These are phyloP conservation scores for Toxostoma redivivum DNA, from an alignment of 2,113 vertebrate genomes.

Conservation along the genomic window DNA sequence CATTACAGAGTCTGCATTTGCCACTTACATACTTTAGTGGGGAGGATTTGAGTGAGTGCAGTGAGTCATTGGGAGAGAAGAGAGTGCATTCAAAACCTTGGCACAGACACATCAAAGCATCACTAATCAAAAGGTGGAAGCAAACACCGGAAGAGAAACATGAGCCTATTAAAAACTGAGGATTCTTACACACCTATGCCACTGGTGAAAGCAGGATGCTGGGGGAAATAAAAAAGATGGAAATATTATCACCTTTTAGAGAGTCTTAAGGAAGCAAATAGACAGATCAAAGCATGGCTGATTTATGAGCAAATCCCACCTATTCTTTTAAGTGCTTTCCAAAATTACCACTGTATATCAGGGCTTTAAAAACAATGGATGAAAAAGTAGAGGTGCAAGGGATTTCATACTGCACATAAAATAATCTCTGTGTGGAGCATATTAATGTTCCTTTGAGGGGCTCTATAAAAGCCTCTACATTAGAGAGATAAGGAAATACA, in stretches of 20 bases:
- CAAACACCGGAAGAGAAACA: not conserved
- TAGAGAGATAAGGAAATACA: not conserved
- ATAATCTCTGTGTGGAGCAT: not conserved
- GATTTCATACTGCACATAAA: conserved; percentile 25
- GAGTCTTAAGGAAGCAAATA: not conserved
- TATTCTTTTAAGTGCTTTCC: not conserved
- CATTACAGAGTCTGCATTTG: not conserved
- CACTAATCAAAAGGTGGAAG: not conserved
- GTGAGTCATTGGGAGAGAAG: not conserved
- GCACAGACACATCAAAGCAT: not conserved
- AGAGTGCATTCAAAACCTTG: not conserved
- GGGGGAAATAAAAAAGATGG: not conserved
- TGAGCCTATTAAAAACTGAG: not conserved
- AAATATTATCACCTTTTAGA: not conserved
- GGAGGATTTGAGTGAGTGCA: not conserved
- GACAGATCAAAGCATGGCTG: conserved; percentile 12
- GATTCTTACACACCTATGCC: not conserved
- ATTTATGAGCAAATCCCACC: conserved; percentile 7
- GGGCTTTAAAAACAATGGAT: conserved; percentile 18
- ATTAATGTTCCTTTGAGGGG: conserved; percentile 26
- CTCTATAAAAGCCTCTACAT: not conserved
- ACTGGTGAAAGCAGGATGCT: not conserved
- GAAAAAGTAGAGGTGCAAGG: not conserved
- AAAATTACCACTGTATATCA: not conserved
- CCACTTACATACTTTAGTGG: not conserved